Base-by-base conservation (phyloP, 2,797 vertebrate species). In the Acanthurus tractus region DNA sequence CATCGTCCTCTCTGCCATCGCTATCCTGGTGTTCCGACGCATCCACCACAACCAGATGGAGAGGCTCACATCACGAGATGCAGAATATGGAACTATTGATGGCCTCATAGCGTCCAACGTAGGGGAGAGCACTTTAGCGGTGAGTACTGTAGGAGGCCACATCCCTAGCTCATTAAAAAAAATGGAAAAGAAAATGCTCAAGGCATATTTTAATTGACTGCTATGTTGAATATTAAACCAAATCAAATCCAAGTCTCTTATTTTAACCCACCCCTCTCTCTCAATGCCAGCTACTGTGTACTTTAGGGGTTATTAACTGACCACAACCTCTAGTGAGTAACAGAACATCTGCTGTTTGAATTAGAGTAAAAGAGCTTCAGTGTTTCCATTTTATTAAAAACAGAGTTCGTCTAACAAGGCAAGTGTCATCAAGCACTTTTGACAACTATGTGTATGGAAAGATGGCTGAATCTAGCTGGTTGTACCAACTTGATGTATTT, bases 91-190 rank as follows among this genome's bases (percentile, higher is more conserved):
- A 72, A 97, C 97, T 4, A 97, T 99, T 0, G 98, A 99, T 56
- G 98, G 98, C 9, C 97, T 99, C 58, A 99, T 99, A 63, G 97
- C 98, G 1, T 99, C 98, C 14, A 99, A 99, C 0, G 98, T 99
- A 52, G 98, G 98, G 42, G 98, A 99, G 81, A 99, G 96, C 95
- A 99, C 98, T 0, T 86, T 99, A 84, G 98, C 98, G 87, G 98
- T 99, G 91, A 98, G 98, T 95, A 22, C 42, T 59, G 20, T 54
- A 8, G 63, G 63, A 61, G 12, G 49, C 44, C 40, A n/a, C 20
- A 23, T 55, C 62, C 61, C 45, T 17, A 44, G 18, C 44, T 63
- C 22, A 53, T 65, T 36, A 53, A 15, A 50, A 42, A 77, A 20
- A 70, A 23, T 1, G 0, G 49, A 5, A 25, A 20, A 52, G 42